Evolutionary conservation across 1,140 invertebrate species (phyloP).

Genomic region (Steinernema feltiae): DNA sequence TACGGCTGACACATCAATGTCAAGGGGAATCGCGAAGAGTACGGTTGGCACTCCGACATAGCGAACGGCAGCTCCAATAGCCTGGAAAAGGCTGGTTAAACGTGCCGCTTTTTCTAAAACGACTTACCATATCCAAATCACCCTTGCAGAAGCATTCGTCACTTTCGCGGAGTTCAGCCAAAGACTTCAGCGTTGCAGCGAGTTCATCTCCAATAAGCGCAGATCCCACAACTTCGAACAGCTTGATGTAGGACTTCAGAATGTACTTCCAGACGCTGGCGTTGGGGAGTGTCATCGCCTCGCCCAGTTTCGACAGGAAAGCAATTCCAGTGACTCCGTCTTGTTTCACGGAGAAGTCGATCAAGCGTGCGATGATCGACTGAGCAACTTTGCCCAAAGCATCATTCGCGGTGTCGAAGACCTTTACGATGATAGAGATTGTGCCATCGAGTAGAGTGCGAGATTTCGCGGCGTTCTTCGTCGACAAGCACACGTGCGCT

Average conservation of each 20-base stretch:
- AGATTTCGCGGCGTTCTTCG: slow-evolving; percentile 30
- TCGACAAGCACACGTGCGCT: slow-evolving; percentile 41
- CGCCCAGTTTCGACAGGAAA: slow-evolving; percentile 24
- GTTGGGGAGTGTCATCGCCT: slow-evolving; percentile 36
- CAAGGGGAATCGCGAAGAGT: slow-evolving; percentile 35
- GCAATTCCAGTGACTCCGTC: not conserved
- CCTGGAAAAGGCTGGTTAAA: slow-evolving; percentile 26
- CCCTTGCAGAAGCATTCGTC: slow-evolving; percentile 43
- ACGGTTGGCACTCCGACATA: slow-evolving; percentile 38
- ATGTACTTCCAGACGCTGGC: slow-evolving; percentile 41
- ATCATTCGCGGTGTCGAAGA: slow-evolving; percentile 34
- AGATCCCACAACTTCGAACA: slow-evolving; percentile 36
- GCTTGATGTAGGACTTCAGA: slow-evolving; percentile 36
- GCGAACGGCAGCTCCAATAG: slow-evolving; percentile 43
- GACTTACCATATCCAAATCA: slow-evolving; percentile 40
- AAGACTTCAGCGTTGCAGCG: slow-evolving; percentile 32
- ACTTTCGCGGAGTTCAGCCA: slow-evolving; percentile 43
- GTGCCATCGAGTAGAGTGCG: slow-evolving; percentile 33
- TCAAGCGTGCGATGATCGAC: slow-evolving; percentile 35
- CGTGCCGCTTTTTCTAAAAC: not conserved
- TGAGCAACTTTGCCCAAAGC: slow-evolving; percentile 36
- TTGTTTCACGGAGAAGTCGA: slow-evolving; percentile 26
- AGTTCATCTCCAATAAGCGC: slow-evolving; percentile 33
- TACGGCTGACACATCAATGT: slow-evolving; percentile 50
- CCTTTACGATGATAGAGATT: slow-evolving; percentile 32